Evolutionary conservation across 1,140 invertebrate species (phyloP), one percentile per base, ranked within the genome.

Genomic region (Macrostomum lignano): DNA sequence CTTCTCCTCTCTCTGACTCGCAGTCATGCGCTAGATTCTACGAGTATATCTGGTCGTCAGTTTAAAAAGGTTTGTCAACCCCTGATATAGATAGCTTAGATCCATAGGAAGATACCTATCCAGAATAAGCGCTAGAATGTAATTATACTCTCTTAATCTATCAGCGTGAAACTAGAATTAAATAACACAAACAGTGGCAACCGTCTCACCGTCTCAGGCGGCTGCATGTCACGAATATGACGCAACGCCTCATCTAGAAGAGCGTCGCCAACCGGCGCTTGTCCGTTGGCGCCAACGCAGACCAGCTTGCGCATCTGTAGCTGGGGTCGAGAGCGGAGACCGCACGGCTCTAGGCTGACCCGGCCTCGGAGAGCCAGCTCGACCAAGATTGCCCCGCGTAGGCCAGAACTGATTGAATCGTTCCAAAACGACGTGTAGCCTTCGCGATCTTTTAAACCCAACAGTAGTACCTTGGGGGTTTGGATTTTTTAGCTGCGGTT

Each of bases 121-220:
- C n/a, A n/a, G 96, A 65, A 64, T 96, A 96, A 65, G 96, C 88
- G 54, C 98, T 91, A 88, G 88, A 98, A 56, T n/a, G 74, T 82
- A n/a, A 82, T 28, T 94, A 77, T 31, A 79, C 78, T 64, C 94
- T 84, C 39, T 78, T 91, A 73, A 24, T 84, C 94, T 31, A n/a
- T n/a, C n/a, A n/a, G n/a, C n/a, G n/a, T n/a, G n/a, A n/a, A n/a
- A n/a, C n/a, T n/a, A n/a, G n/a, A n/a, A n/a, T n/a, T n/a, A n/a
- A n/a, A n/a, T n/a, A n/a, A n/a, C n/a, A n/a, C n/a, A n/a, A n/a
- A n/a, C n/a, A n/a, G n/a, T n/a, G n/a, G n/a, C n/a, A n/a, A n/a
- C n/a, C n/a, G n/a, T n/a, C n/a, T n/a, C n/a, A n/a, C n/a, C n/a
- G n/a, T n/a, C n/a, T n/a, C n/a, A n/a, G n/a, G n/a, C n/a, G n/a